These are phyloP conservation scores for Cynopterus sphinx DNA, from an alignment of 2,797 vertebrate genomes.

Conservation along the genomic window DNA sequence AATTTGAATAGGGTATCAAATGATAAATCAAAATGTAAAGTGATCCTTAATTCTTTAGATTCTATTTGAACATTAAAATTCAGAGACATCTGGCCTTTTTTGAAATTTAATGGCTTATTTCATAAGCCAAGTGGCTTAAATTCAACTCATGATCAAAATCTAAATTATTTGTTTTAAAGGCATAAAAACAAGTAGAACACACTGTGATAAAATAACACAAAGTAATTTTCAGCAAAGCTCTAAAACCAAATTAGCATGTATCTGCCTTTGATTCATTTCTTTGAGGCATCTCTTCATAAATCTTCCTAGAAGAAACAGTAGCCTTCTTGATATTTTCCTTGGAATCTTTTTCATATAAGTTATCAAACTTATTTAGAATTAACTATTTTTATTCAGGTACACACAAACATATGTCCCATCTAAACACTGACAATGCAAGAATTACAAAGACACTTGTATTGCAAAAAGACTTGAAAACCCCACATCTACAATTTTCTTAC, in stretches of 20 bases:
- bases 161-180: conserved; percentile 39
- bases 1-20: background rate
- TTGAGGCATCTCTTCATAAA: background rate
- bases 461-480: background rate
- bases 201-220: background rate
- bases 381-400: background rate
- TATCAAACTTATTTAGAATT: background rate
- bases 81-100: background rate
- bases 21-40: background rate
- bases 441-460: background rate
- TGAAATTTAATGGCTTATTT: conserved; percentile 23
- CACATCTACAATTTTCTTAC: background rate
- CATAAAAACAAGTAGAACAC: background rate
- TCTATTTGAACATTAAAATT: conserved; percentile 23
- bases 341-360: background rate
- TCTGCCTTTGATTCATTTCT: conserved; percentile 12
- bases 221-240: conserved; percentile 4
- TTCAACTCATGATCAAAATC: conserved; percentile 27
- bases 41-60: background rate
- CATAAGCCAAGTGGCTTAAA: background rate
- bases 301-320: background rate
- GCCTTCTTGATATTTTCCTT: background rate
- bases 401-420: background rate
- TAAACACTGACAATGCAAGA: background rate
- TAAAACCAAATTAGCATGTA: conserved; percentile 15